Evolutionary conservation across 2,888 invertebrate genomes (phyloP).

Genomic region (Sialis lutaria): DNA sequence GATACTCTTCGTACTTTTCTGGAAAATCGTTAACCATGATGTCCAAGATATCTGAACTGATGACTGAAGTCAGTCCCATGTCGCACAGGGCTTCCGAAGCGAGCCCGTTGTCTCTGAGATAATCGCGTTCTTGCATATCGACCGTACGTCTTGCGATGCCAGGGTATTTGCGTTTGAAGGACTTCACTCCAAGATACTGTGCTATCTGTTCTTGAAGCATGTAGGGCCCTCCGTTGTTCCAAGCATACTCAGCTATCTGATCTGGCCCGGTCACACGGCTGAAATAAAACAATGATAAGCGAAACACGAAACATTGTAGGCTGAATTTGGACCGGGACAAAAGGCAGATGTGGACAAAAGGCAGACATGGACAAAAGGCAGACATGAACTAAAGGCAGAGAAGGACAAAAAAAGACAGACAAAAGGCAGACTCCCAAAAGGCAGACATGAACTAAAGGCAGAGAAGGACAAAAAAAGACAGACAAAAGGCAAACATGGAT

Average conservation of each 20-base stretch:
- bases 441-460: no score
- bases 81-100: conserved; percentile 87
- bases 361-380: no score
- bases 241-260: conserved; percentile 84
- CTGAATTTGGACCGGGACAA: no score
- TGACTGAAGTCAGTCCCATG: conserved; percentile 80
- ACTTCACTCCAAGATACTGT: conserved; percentile 85
- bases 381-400: no score
- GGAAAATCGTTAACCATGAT: conserved; percentile 92
- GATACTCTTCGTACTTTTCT: conserved; percentile 79
- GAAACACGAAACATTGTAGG: no score
- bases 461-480: no score
- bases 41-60: conserved; percentile 84
- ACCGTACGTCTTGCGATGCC: conserved; percentile 68
- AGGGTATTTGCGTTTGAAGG: conserved; percentile 93
- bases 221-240: conserved; percentile 67
- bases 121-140: conserved; percentile 82
- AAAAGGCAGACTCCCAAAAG: no score
- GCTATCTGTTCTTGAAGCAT: conserved; percentile 95
- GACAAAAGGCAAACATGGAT: no score
- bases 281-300: background rate
- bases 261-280: conserved; percentile 43
- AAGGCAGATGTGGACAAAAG: no score
- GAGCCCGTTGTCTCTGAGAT: conserved; percentile 61
- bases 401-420: no score